Conservation (phyloP, 2,797 vertebrate genomes). For the Florisuga fusca region DNA sequence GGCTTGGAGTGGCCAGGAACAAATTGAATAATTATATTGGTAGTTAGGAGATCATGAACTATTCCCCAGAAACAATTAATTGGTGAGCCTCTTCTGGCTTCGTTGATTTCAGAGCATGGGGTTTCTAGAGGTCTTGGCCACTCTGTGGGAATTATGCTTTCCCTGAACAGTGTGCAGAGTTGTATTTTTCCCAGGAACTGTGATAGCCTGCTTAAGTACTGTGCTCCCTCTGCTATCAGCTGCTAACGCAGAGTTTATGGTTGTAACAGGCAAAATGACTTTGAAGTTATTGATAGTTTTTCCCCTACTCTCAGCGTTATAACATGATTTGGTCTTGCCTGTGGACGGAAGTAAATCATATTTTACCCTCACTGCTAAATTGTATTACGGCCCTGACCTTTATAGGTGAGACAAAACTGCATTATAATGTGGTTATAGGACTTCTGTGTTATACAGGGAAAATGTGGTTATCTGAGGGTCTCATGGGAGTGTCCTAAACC, state of each 20-base stretch:
- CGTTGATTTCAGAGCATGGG: constrained; percentile 1
- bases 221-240: constrained; percentile 58
- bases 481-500: constrained; percentile 31
- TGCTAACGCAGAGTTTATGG: constrained; percentile 66
- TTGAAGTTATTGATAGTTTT: constrained; percentile 72
- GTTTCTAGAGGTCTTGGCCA: neutral
- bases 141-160: constrained; percentile 30
- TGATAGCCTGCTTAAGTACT: constrained; percentile 58
- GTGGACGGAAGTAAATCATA: constrained; percentile 73
- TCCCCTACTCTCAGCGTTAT: constrained; percentile 49
- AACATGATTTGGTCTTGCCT: constrained; percentile 70
- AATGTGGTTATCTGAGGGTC: constrained; percentile 43
- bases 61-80: constrained; percentile 19
- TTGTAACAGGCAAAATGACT: constrained; percentile 72
- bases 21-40: constrained; percentile 1
- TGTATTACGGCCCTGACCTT: constrained; percentile 70
- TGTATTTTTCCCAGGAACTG: constrained; percentile 32
- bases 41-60: neutral
- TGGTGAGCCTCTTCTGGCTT: constrained; percentile 24
- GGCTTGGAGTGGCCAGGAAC: neutral
- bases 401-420: constrained; percentile 68
- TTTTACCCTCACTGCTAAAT: constrained; percentile 69
- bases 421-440: constrained; percentile 57
- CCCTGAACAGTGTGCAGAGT: neutral
- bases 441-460: constrained; percentile 55